Percentiles rank a stretch among this genome's conserved stretches.
Conservation (phyloP, 2,113 vertebrate species). For the Vulpes lagopus region DNA sequence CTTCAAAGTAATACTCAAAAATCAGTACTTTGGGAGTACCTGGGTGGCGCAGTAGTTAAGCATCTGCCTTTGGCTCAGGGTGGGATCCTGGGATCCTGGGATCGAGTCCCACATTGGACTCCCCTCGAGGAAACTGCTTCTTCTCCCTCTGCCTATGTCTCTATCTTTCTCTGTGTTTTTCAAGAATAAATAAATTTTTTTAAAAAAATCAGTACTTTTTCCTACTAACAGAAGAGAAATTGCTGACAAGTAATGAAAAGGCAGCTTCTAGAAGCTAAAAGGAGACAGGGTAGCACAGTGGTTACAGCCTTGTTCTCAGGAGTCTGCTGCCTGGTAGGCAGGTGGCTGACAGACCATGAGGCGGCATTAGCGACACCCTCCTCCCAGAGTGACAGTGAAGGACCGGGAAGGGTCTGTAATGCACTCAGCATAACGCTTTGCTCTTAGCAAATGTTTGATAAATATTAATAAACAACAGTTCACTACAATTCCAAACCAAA, state of each 20-base stretch:
- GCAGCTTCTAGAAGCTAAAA: background rate
- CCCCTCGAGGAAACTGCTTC: too few species aligned
- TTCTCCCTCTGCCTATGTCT: too few species aligned
- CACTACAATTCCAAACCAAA: background rate
- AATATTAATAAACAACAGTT: background rate
- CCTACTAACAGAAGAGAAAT: background rate
- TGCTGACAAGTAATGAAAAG: background rate
- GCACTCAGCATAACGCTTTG: background rate
- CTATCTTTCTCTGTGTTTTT: too few species aligned
- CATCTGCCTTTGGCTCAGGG: too few species aligned
- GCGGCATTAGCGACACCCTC: background rate
- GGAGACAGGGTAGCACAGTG: background rate
- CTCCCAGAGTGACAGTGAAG: background rate
- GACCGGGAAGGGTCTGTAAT: background rate
- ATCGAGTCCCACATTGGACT: too few species aligned
- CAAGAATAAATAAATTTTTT: too few species aligned
- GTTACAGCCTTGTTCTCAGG: accelerated
- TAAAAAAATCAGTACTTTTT: background rate
- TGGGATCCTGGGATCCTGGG: too few species aligned
- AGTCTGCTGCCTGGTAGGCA: background rate
- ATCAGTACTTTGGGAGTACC: too few species aligned
- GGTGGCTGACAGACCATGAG: background rate
- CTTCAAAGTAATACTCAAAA: background rate
- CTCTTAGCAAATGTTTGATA: background rate
- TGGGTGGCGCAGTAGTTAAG: too few species aligned